Percentiles rank a stretch among this genome's conserved stretches.
phyloP scores from a whole-genome alignment of 2,113 vertebrate species.

The Limanda limanda region DNA sequence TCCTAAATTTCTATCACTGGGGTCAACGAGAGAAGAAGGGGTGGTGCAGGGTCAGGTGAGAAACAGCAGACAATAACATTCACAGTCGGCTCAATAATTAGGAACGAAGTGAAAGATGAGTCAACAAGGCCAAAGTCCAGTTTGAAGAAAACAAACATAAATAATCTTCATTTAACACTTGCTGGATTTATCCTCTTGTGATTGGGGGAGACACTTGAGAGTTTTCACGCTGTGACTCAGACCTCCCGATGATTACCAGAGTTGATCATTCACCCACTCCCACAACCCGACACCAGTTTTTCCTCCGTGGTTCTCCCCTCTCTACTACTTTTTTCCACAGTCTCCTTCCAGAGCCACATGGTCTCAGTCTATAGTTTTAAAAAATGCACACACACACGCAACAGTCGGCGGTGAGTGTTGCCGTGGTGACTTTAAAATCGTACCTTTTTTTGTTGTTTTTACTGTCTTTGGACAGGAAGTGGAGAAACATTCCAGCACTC shows the following conservation, averaged over 20 bases:
- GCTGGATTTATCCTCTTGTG: conserved; percentile 1
- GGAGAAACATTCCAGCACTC: conserved; percentile 39
- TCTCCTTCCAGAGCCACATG: conserved; percentile 24
- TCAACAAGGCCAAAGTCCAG: not conserved
- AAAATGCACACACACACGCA: conserved; percentile 16
- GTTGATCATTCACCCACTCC: conserved; percentile 52
- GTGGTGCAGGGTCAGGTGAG: no score
- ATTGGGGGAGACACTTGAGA: conserved; percentile 36
- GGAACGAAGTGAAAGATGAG: not conserved
- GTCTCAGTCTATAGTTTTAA: conserved; percentile 38
- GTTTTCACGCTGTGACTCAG: conserved; percentile 71
- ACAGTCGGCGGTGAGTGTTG: conserved; percentile 13
- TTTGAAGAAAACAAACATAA: conserved; percentile 24
- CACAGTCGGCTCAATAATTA: not conserved
- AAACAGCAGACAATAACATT: not conserved
- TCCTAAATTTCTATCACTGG: not conserved
- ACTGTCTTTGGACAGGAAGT: conserved; percentile 36
- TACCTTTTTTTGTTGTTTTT: conserved; percentile 11
- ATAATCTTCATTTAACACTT: not conserved
- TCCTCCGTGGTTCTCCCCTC: conserved; percentile 8
- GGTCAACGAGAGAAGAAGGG: no score
- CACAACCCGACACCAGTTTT: conserved; percentile 60
- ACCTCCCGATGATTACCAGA: conserved; percentile 63
- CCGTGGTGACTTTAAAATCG: conserved; percentile 5
- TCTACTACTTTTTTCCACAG: conserved; percentile 34